Evolutionary conservation across 37 sponge, comb jelly and placozoan species (phyloP), one percentile per base, ranked within the genome.

Genomic region (Ianthella basta): DNA sequence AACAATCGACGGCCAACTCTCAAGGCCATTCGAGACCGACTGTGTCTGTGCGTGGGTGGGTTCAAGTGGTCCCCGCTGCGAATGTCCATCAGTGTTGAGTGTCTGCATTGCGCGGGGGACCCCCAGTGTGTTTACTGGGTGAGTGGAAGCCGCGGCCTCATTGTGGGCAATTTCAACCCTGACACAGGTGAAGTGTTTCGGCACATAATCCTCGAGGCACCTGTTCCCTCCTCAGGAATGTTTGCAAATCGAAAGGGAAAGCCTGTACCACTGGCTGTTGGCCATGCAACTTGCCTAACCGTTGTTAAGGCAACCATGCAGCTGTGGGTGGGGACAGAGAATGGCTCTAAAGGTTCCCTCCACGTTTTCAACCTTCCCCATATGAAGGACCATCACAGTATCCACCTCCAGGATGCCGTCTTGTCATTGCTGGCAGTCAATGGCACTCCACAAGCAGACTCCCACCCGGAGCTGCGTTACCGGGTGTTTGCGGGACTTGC

Each of bases 241-340:
- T 93, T 89, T 93, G 90, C 90, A 20, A 69, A 93, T 61, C 80
- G 90, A 18, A 74, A 85, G 37, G 82, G 87, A 25, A 93, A 87
- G 59, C 93, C 93, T 0, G 84, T 89, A 25, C 93, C 93, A 6
- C 85, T 93, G 21, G 92, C 92, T 32, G 90, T 95, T 8, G 95
- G 95, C 0, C 89, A 88, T 44, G 92, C 92, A 10, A 87, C 95
- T 56, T 89, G 72, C 34, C 36, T 95, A 61, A 82, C 82, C n/a
- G 69, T 95, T 25, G 92, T 87, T 20, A 30, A 84, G 35, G 84
- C 77, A 18, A 89, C 92, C 0, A 80, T 85, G 53, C 92, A 95
- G 85, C 82, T 95, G 53, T 95, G 95, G 95, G 89, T 95, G n/a
- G 92, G 92, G 19, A 89, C 92, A 36, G 95, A 95, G 80, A 89